Conservation (phyloP, 2,888 invertebrate species). For the Xylophagus ater region DNA sequence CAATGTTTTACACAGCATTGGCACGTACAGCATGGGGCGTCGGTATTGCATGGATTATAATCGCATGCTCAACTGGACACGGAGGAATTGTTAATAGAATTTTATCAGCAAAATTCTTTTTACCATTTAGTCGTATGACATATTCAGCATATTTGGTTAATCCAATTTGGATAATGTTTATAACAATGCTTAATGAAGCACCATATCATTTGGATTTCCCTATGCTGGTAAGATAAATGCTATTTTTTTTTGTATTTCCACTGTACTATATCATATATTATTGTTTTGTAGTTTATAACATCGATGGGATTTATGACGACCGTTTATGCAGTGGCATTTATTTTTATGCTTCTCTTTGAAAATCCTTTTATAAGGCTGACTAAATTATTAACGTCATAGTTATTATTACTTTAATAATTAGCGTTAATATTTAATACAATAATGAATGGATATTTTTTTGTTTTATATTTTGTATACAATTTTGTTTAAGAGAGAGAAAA, state of each 20-base stretch:
- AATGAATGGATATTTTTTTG: not conserved
- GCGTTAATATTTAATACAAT: slow-evolving; percentile 2
- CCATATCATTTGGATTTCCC: slow-evolving; percentile 18
- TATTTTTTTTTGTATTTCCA: not conserved
- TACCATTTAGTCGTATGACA: slow-evolving; percentile 38
- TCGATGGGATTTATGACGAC: slow-evolving; percentile 12
- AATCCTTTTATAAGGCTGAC: slow-evolving; percentile 17
- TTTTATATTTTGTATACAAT: slow-evolving; percentile 1
- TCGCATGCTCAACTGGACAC: slow-evolving; percentile 41
- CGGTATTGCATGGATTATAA: slow-evolving; percentile 41
- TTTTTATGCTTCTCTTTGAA: slow-evolving; percentile 17
- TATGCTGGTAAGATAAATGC: slow-evolving; percentile 11
- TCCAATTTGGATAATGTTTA: slow-evolving; percentile 38
- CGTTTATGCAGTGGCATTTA: slow-evolving; percentile 11
- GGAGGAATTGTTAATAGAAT: slow-evolving; percentile 39
- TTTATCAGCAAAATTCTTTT: slow-evolving; percentile 23
- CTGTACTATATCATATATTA: not conserved
- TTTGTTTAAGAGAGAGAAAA: not conserved
- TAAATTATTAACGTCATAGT: slow-evolving; percentile 10
- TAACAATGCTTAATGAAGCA: slow-evolving; percentile 22
- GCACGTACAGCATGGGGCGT: slow-evolving; percentile 41
- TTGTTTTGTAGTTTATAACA: slow-evolving; percentile 11
- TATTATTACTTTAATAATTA: slow-evolving; percentile 1
- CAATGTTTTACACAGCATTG: slow-evolving; percentile 38
- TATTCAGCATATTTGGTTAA: slow-evolving; percentile 43